phyloP scores from a whole-genome alignment of 1,140 invertebrate genomes.

The Drosophila elegans region DNA sequence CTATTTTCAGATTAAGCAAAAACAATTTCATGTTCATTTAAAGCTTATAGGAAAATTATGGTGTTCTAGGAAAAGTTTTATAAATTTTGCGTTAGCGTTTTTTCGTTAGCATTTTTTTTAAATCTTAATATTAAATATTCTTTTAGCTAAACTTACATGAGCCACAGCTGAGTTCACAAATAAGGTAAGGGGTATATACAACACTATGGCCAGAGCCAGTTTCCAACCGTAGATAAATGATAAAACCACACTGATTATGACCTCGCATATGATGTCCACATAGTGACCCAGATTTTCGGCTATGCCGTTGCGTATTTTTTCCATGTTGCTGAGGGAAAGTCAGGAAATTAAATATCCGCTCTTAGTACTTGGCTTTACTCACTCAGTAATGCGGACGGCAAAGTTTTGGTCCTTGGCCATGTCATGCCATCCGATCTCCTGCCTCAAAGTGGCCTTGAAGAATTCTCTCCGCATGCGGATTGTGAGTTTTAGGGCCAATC shows the following conservation, averaged over 20 bases:
- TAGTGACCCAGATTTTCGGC: conserved; percentile 94
- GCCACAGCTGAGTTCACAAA: conserved; percentile 88
- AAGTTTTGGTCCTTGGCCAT: conserved; percentile 93
- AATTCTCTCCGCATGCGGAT: conserved; percentile 89
- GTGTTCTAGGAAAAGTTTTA: conserved; percentile 9
- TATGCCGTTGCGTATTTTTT: conserved; percentile 94
- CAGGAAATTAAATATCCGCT: too few relatives aligned
- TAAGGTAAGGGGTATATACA: conserved; percentile 92
- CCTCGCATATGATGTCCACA: conserved; percentile 89
- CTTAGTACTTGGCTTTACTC: conserved; percentile 61
- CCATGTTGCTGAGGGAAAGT: conserved; percentile 89
- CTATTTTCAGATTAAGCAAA: conserved; percentile 27
- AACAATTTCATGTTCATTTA: conserved; percentile 22
- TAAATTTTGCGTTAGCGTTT: too few relatives aligned
- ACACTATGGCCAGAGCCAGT: conserved; percentile 92
- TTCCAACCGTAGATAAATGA: conserved; percentile 92
- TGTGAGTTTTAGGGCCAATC: conserved; percentile 88
- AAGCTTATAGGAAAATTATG: conserved; percentile 1
- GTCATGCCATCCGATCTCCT: conserved; percentile 97
- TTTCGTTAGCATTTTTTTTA: neutral
- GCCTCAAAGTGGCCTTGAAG: conserved; percentile 91
- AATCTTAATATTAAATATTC: neutral
- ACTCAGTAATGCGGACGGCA: conserved; percentile 94
- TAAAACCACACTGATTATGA: conserved; percentile 88
- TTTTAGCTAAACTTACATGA: conserved; percentile 86